Conservation (phyloP, 2,888 invertebrate species). For the Tupiocoris notatus region DNA sequence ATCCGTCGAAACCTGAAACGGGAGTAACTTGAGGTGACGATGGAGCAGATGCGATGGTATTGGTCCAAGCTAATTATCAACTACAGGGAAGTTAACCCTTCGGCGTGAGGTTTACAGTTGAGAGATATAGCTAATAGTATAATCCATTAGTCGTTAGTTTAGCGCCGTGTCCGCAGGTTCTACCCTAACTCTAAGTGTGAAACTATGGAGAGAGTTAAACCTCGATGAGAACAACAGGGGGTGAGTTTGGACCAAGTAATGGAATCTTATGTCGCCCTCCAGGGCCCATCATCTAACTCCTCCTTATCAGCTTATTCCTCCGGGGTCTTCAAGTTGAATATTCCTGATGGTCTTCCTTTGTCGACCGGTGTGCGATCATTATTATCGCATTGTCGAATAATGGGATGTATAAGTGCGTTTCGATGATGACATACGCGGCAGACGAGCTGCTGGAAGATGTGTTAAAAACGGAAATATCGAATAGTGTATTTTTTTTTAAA, state of each 20-base stretch:
- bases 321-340: not conserved
- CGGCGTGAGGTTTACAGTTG: conserved; percentile 5
- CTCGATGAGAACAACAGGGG: not conserved
- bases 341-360: not conserved
- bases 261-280: conserved; percentile 40
- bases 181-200: not conserved
- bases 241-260: conserved; percentile 22
- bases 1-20: not conserved
- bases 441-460: too few relatives aligned
- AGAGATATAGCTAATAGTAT: conserved; percentile 42
- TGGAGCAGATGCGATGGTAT: not conserved
- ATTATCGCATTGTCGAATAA: too few relatives aligned
- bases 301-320: conserved; percentile 27
- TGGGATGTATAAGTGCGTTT: too few relatives aligned
- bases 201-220: not conserved
- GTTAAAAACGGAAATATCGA: too few relatives aligned
- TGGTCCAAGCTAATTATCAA: conserved; percentile 37
- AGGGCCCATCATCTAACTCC: conserved; percentile 38
- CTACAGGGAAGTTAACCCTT: not conserved
- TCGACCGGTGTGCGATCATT: not conserved
- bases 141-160: conserved; percentile 38
- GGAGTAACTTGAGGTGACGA: not conserved
- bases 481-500: too few relatives aligned
- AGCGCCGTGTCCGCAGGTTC: conserved; percentile 25
- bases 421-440: too few relatives aligned